These are phyloP conservation scores for Ptyas mucosa DNA, from an alignment of 2,113 vertebrate genomes.

Conservation along the genomic window DNA sequence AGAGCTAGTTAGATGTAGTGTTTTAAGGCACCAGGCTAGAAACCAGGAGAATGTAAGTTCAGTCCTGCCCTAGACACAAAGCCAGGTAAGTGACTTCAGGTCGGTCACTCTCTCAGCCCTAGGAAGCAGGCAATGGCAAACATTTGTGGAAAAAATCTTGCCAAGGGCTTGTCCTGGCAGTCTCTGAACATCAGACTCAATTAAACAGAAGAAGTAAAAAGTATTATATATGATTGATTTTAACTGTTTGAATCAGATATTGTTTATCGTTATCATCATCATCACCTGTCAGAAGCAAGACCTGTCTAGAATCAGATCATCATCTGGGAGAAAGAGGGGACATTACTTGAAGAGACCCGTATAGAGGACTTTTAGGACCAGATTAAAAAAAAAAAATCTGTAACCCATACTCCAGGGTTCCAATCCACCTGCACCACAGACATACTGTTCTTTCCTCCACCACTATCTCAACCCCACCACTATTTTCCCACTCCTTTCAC, in stretches of 20 bases:
- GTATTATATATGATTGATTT: background rate
- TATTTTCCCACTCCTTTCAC: background rate
- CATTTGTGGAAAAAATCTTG: background rate
- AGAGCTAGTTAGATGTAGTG: background rate
- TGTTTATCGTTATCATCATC: background rate
- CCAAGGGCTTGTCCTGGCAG: background rate
- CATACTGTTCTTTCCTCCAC: background rate
- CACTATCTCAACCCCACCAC: background rate
- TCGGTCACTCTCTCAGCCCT: background rate
- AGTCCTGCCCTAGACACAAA: background rate
- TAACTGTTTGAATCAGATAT: background rate
- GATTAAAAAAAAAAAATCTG: background rate
- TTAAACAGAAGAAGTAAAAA: background rate
- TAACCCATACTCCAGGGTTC: background rate
- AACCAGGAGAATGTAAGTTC: background rate
- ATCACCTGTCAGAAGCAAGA: background rate
- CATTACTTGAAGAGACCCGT: background rate
- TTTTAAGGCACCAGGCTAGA: background rate
- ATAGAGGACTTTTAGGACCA: background rate
- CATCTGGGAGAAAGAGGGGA: background rate
- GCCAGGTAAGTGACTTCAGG: background rate
- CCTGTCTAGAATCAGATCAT: background rate
- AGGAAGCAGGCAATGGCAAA: background rate
- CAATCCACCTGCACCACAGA: background rate
- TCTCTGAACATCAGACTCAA: background rate